Conservation (phyloP, 2,888 invertebrate species). For the Adelognathus sp. region DNA sequence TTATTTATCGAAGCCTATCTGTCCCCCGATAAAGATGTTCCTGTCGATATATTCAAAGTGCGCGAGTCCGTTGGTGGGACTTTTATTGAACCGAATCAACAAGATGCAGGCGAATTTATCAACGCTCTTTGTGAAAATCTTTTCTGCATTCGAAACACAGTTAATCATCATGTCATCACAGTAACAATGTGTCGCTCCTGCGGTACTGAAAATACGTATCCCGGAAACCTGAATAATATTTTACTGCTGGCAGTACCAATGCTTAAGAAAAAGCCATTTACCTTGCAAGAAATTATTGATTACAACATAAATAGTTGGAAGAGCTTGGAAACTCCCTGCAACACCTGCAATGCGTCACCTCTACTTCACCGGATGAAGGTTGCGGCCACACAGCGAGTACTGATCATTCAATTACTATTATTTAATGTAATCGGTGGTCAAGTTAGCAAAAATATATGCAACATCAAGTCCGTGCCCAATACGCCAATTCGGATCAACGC, state of each 20-base stretch:
- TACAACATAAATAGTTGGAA: slow-evolving; percentile 1
- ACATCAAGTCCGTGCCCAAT: not conserved
- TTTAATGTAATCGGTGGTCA: not conserved
- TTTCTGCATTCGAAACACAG: not conserved
- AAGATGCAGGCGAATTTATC: slow-evolving; percentile 37
- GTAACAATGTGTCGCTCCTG: not conserved
- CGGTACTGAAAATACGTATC: not conserved
- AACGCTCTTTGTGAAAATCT: not conserved
- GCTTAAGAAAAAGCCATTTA: not conserved
- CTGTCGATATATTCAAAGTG: not conserved
- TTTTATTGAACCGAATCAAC: slow-evolving; percentile 10
- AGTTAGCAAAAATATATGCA: not conserved
- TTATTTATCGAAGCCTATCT: slow-evolving; percentile 1
- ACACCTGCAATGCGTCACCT: not conserved
- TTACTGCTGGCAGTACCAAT: not conserved
- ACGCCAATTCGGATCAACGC: not conserved
- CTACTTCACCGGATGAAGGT: not conserved
- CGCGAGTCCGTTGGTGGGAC: slow-evolving; percentile 20
- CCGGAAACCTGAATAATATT: not conserved
- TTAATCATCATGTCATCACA: not conserved
- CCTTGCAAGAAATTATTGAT: no score
- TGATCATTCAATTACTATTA: not conserved
- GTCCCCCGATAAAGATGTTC: not conserved
- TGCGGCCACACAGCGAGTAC: not conserved
- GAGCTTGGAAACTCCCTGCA: not conserved